A percentile compares a stretch with the other conserved stretches of the same genome.
These are phyloP conservation scores for Colinus virginianus DNA, from an alignment of 2,113 vertebrate genomes.

Conservation along the genomic window DNA sequence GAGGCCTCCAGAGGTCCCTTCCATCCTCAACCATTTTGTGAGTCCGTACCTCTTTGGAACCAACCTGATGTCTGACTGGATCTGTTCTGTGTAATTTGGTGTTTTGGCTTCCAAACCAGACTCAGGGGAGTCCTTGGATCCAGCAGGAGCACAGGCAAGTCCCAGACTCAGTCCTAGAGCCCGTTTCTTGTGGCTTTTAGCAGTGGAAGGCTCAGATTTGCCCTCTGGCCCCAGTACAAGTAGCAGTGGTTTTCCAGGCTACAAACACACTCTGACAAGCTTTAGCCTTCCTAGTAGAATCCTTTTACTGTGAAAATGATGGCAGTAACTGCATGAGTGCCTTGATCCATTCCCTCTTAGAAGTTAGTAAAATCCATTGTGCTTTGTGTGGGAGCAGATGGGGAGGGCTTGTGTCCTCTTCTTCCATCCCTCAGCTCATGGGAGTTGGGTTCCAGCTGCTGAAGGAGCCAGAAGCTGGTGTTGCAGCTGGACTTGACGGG, in stretches of 20 bases:
- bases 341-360: not conserved
- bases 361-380: not conserved
- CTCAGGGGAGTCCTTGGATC: not conserved
- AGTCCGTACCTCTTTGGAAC: not conserved
- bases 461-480: not conserved
- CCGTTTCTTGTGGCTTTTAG: not conserved
- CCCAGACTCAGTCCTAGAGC: not conserved
- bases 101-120: not conserved
- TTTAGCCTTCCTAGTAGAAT: not conserved
- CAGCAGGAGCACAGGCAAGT: rapidly evolving
- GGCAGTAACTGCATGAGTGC: not conserved
- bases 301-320: not conserved
- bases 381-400: not conserved
- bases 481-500: not conserved
- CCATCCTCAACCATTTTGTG: not conserved
- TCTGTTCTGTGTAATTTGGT: not conserved
- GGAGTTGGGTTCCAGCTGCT: not conserved
- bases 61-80: not conserved
- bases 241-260: not conserved
- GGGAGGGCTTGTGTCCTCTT: not conserved
- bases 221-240: not conserved
- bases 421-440: not conserved
- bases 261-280: not conserved
- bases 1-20: not conserved
- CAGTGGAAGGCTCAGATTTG: not conserved